A percentile compares a stretch with the other conserved stretches of the same genome.
Conservation (phyloP, 2,797 vertebrate genomes). For the Crenichthys baileyi region DNA sequence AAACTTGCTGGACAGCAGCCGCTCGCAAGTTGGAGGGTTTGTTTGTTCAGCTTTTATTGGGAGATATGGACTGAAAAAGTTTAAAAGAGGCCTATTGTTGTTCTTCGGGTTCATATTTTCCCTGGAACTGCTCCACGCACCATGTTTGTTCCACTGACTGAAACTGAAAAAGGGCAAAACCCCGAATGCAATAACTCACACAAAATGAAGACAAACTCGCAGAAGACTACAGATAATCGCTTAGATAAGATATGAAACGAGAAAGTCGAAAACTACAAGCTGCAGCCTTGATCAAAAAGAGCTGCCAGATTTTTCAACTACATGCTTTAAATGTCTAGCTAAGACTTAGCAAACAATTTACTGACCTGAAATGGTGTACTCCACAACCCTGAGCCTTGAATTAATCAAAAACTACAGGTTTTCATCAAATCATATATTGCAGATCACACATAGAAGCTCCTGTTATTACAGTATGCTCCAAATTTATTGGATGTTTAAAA, state of each 20-base stretch:
- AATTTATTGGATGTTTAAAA: no score
- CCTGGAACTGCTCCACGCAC: slow-evolving; percentile 79
- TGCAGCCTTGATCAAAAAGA: slow-evolving; percentile 27
- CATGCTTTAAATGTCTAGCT: slow-evolving; percentile 38
- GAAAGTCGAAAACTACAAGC: slow-evolving; percentile 36
- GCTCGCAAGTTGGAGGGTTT: slow-evolving; percentile 79
- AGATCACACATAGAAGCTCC: slow-evolving; percentile 47
- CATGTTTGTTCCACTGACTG: slow-evolving; percentile 68
- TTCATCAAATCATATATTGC: slow-evolving; percentile 44
- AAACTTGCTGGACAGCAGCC: slow-evolving; percentile 76
- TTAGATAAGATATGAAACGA: slow-evolving; percentile 65
- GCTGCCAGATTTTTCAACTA: slow-evolving; percentile 44
- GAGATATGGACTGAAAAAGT: slow-evolving; percentile 85
- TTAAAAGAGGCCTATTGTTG: slow-evolving; percentile 85
- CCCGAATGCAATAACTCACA: slow-evolving; percentile 72
- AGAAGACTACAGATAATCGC: slow-evolving; percentile 62
- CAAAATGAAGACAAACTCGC: slow-evolving; percentile 75
- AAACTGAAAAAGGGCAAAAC: slow-evolving; percentile 66
- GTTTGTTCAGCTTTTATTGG: slow-evolving; percentile 91
- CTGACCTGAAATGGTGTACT: slow-evolving; percentile 36
- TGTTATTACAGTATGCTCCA: background rate
- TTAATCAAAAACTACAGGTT: slow-evolving; percentile 34
- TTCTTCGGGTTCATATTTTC: slow-evolving; percentile 85
- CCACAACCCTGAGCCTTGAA: slow-evolving; percentile 20
- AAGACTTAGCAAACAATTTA: slow-evolving; percentile 43